Evolutionary conservation across 2,113 vertebrate genomes (phyloP).

Genomic region (Macquaria australasica): DNA sequence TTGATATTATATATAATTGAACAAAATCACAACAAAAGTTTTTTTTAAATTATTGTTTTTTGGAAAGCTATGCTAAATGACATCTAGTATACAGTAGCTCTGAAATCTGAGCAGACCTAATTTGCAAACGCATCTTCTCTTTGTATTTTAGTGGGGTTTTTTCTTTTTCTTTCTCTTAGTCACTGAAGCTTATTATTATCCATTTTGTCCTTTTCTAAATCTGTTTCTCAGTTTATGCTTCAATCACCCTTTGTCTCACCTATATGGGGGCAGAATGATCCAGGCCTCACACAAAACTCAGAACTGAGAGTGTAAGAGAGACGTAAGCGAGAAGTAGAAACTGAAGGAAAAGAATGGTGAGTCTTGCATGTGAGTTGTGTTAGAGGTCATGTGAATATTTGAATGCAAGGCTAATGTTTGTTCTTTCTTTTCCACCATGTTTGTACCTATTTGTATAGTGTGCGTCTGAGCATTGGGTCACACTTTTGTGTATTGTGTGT

Average conservation of each 20-base stretch:
- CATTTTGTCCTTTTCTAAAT: not conserved
- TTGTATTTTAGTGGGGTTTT: not conserved
- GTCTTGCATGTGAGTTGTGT: not conserved
- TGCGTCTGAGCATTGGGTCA: constrained; percentile 2
- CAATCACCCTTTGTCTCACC: not conserved
- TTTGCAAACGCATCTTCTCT: no score
- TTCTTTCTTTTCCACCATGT: not conserved
- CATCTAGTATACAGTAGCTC: no score
- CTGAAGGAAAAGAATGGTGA: not conserved
- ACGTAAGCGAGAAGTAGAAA: not conserved
- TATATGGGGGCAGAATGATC: not conserved
- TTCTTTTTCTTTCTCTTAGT: not conserved
- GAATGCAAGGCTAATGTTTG: not conserved
- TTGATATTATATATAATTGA: no score
- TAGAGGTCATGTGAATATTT: not conserved
- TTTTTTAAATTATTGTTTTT: no score
- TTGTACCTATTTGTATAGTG: not conserved
- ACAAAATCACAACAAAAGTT: no score
- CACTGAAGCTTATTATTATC: not conserved
- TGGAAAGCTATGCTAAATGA: no score
- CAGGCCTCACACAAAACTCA: not conserved
- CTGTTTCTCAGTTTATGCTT: no score
- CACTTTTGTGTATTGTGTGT: not conserved
- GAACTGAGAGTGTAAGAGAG: not conserved
- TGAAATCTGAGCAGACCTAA: no score